Base-by-base conservation (phyloP, 1,140 invertebrate genomes). In the Bombus cullumanus region DNA sequence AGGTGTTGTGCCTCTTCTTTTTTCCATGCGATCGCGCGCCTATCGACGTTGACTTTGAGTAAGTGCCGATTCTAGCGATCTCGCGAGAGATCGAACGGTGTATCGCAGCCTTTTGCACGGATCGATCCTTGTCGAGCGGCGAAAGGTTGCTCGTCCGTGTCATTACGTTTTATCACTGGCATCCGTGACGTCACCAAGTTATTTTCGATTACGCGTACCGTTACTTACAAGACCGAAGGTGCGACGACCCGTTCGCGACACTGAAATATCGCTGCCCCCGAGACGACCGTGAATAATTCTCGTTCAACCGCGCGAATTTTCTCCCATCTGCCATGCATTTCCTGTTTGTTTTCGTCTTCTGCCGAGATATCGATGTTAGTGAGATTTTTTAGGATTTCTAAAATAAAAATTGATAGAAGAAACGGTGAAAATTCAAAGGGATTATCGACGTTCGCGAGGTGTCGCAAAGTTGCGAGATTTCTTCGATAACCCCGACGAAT, bases 121-220 rank as follows among this genome's bases (percentile, higher is more conserved):
- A 18, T 47, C 62, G 66, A 85, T 80, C 77, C 68, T 37, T 22
- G 39, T 73, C 71, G 53, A 39, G 18, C 64, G 39, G 72, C 80
- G 72, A 86, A 85, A 86, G 79, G 72, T n/a, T 62, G 72, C 41
- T 80, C 53, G 37, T 73, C 76, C 53, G 34, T 81, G 73, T 86
- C 85, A 59, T 86, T 86, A 76, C 85, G 85, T 81, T 86, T 86
- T 76, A 86, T 86, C 85, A 47, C 80, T 37, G 78, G 83, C 57
- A 81, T 66, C 78, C 64, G 34, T 83, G 68, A 86, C 81, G 75
- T 86, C 85, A 86, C 66, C 22, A 47, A 73, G 75, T 72, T 78
- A 86, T 86, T 86, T 86, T 84, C 85, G 82, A 86, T 84, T 84
- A 79, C 59, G 62, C 47, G 81, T 84, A 73, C 80, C 75, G 81